A percentile compares a stretch with the other conserved stretches of the same genome.
Evolutionary conservation across 2,113 vertebrate genomes (phyloP).

Genomic region (Sceloporus undulatus): DNA sequence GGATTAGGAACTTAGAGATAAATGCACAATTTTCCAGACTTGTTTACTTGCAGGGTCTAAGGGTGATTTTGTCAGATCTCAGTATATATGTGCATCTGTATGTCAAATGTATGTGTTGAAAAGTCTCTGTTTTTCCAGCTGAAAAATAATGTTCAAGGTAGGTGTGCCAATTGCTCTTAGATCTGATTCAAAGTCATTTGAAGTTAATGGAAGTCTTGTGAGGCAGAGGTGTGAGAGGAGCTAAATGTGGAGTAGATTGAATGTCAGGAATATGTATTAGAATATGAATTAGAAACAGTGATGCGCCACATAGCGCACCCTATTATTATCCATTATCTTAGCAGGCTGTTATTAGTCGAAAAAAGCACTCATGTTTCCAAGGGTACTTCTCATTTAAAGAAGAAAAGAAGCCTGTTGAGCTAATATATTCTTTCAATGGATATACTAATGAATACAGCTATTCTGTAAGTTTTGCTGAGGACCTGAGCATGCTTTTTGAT

Average conservation of each 20-base stretch:
- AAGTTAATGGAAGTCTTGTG: slow-evolving; percentile 35
- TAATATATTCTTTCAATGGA: slow-evolving; percentile 14
- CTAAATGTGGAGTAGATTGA: slow-evolving; percentile 36
- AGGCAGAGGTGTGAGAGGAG: slow-evolving; percentile 22
- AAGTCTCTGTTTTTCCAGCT: background rate
- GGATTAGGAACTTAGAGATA: background rate
- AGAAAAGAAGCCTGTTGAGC: slow-evolving; percentile 19
- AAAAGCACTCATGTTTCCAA: slow-evolving; percentile 44
- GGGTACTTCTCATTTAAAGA: slow-evolving; percentile 19
- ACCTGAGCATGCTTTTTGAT: background rate
- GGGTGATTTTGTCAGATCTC: background rate
- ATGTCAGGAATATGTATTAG: slow-evolving; percentile 40
- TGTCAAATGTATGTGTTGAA: background rate
- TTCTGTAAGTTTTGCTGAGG: background rate
- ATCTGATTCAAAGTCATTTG: slow-evolving; percentile 38
- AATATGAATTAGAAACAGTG: slow-evolving; percentile 46
- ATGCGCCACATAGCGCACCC: slow-evolving; percentile 16
- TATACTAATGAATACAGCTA: background rate
- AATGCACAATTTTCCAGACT: background rate
- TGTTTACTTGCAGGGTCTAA: background rate
- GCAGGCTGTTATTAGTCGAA: slow-evolving; percentile 38
- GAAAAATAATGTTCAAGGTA: background rate
- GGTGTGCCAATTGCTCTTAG: background rate
- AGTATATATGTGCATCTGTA: background rate
- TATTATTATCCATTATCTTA: slow-evolving; percentile 43